Percentiles rank a stretch among this genome's conserved stretches.
These are phyloP conservation scores for Pandemis corylana DNA, from an alignment of 2,888 invertebrate genomes.

Conservation along the genomic window DNA sequence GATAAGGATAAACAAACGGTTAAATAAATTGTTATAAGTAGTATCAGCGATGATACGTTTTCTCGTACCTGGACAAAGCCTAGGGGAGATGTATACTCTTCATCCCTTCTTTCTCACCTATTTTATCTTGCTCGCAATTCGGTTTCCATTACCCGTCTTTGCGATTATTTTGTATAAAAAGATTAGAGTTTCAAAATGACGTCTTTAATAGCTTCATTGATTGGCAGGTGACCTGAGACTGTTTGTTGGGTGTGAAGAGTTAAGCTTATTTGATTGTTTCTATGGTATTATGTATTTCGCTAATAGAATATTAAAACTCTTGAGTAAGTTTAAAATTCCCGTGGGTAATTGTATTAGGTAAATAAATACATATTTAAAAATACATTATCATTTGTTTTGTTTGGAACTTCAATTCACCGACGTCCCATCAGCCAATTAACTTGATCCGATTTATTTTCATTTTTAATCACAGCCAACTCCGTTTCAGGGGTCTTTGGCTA, in stretches of 20 bases:
- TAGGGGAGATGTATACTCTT: neutral
- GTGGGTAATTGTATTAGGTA: too few relatives aligned
- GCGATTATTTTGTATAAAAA: neutral
- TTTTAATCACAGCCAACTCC: conserved; percentile 22
- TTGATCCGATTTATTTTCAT: conserved; percentile 5
- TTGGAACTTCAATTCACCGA: neutral
- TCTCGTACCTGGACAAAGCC: neutral
- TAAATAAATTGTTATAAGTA: neutral
- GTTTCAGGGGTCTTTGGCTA: conserved; percentile 26
- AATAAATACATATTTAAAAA: too few relatives aligned
- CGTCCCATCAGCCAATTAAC: neutral
- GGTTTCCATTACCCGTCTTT: conserved; percentile 19
- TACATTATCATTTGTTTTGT: too few relatives aligned
- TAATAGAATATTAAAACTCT: too few relatives aligned
- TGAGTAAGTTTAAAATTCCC: too few relatives aligned
- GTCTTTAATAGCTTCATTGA: too few relatives aligned
- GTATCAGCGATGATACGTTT: neutral
- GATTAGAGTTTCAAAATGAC: too few relatives aligned
- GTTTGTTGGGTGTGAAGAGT: too few relatives aligned
- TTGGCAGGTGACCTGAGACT: too few relatives aligned
- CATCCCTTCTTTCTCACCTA: conserved; percentile 20
- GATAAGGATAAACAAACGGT: too few relatives aligned
- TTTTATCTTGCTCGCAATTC: conserved; percentile 1
- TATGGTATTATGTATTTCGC: too few relatives aligned
- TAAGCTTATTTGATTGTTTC: too few relatives aligned